Evolutionary conservation across 2,888 invertebrate species (phyloP).

Genomic region (Hofmannophila pseudospretella): DNA sequence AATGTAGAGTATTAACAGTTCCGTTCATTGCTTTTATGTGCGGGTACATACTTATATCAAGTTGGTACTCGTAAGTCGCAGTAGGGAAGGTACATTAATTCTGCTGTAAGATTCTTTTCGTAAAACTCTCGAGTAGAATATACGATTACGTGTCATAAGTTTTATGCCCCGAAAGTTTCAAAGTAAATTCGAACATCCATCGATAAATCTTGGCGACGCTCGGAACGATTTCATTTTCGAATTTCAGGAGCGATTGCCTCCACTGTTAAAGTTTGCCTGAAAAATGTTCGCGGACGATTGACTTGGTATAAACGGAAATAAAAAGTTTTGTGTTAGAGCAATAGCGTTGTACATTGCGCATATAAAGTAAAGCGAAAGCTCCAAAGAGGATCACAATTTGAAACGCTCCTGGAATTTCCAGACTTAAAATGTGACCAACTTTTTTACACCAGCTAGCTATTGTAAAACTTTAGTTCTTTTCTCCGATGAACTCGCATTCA

Average conservation of each 20-base stretch:
- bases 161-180: conserved; percentile 74
- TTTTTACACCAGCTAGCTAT: conserved; percentile 44
- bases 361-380: conserved; percentile 64
- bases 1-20: too few species aligned
- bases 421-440: conserved; percentile 54
- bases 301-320: conserved; percentile 77
- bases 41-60: too few species aligned
- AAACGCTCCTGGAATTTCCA: conserved; percentile 48
- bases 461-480: conserved; percentile 37
- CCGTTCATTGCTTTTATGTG: too few species aligned
- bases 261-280: conserved; percentile 78
- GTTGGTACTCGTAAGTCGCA: too few species aligned
- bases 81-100: conserved; percentile 2
- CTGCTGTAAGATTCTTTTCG: neutral
- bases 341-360: conserved; percentile 68
- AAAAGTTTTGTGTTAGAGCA: conserved; percentile 76
- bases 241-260: conserved; percentile 78
- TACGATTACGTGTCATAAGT: conserved; percentile 77
- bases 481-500: conserved; percentile 26
- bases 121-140: conserved; percentile 52
- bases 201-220: conserved; percentile 78
- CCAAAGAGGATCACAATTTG: conserved; percentile 59
- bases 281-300: conserved; percentile 77
- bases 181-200: conserved; percentile 77
- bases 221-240: conserved; percentile 77